Evolutionary conservation across 2,888 invertebrate genomes (phyloP), one percentile per base, ranked within the genome.

Genomic region (Ramazzottius varieornatus): DNA sequence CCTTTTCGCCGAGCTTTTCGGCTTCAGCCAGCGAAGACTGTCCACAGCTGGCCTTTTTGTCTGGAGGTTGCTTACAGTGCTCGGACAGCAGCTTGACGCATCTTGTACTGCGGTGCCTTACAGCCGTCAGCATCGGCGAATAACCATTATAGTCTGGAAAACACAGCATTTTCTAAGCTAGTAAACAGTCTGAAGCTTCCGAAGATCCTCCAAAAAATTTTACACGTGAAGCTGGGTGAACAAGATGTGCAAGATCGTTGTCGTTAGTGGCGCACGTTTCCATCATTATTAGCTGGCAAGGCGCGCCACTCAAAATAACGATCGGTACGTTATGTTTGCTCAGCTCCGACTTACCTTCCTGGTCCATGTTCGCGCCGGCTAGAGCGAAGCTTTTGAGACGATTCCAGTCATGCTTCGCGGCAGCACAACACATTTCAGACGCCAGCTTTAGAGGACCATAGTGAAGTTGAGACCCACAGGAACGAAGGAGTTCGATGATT

Each of bases 401-500:
- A 1, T 72, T 73, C 1, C 81, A 65, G 13, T 81, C 78, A 0
- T 84, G 84, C 13, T 78, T 77, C 29, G 71, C 70, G 1, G 82
- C 80, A 0, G 85, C 83, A 0, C 85, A 83, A 75, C 84, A 84
- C 65, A 88, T 75, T 70, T 83, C 81, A 69, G 85, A 85, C 0
- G 83, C 83, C 0, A 86, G 75, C 0, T 79, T 75, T 33, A 80
- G 77, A 0, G 80, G 76, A 0, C 82, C 80, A 8, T 79, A 80
- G 1, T 82, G 81, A 32, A 87, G 73, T 71, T 85, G 84, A 1
- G 87, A 87, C 0, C 89, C 89, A 69, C 86, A 86, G 70, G 82
- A 80, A 16, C 82, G 75, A 0, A 89, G 77, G 1, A 86, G 69
- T 32, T 80, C 75, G 65, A 89, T 86, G 32, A 76, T 70, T 40